Evolutionary conservation across 2,113 vertebrate genomes (phyloP), one percentile per base, ranked within the genome.

Genomic region (Cricetomys ansorgei): DNA sequence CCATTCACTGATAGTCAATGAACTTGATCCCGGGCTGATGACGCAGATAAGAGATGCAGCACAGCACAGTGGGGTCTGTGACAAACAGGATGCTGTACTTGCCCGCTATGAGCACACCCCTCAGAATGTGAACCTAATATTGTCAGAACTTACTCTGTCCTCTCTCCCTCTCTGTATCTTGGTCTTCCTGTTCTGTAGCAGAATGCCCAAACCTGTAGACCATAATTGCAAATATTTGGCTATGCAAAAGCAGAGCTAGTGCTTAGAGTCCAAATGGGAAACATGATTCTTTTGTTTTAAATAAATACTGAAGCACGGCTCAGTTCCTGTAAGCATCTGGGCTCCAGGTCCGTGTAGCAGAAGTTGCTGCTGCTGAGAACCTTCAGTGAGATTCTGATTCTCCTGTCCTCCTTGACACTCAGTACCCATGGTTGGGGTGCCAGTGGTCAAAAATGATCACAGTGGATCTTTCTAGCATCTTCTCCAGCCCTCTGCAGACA

Each of bases 191-290:
- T 69, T 94, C 37, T 77, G 40, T 37, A 77, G 50, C 70, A 94
- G 70, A 86, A 77, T 45, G 50, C 92, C 69, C 96, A 96, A 94
- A 50, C 73, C 34, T 79, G 92, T 50, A 70, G 65, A 97, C 98
- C 96, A 96, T 92, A 97, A 97, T 92, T 69, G 98, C 97, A 97
- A 97, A 98, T 95, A 96, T 90, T 98, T 95, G 94, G 98, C 93
- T 98, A 96, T 98, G 98, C 98, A 98, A 98, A 98, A 98, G 96
- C 97, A 96, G 98, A 98, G 55, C 95, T 91, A 96, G 96, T 98
- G 98, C 98, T 98, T 98, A 97, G 97, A 55, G 94, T 97, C 98
- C 97, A 98, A 97, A 97, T 97, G 98, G 96, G 98, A 93, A 93
- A 97, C 97, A 97, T 87, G 98, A 97, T 97, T 98, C 79, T 90